Percentiles rank a stretch among this genome's conserved stretches.
These are phyloP conservation scores for Lycaena phlaeas DNA, from an alignment of 2,888 invertebrate species.

Conservation along the genomic window DNA sequence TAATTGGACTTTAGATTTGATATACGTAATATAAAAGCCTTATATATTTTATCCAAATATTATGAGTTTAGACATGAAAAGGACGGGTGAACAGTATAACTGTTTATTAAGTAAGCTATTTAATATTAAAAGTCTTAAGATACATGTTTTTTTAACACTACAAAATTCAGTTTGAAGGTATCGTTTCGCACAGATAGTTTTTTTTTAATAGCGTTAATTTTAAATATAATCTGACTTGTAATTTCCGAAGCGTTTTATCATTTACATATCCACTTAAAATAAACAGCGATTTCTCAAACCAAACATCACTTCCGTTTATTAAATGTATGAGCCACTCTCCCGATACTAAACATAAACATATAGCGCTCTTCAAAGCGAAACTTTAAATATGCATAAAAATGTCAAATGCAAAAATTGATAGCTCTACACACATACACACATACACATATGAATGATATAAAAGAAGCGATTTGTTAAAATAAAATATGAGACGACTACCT, in stretches of 20 bases:
- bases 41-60: no score
- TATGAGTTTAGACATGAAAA: no score
- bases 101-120: no score
- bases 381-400: slow-evolving; percentile 69
- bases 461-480: slow-evolving; percentile 58
- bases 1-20: no score
- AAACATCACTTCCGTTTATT: not conserved
- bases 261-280: slow-evolving; percentile 2
- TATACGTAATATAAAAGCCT: no score
- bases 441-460: slow-evolving; percentile 39
- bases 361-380: slow-evolving; percentile 59
- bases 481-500: no score
- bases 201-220: no score
- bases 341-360: slow-evolving; percentile 47
- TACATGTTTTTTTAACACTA: no score
- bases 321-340: slow-evolving; percentile 22
- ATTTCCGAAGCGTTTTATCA: slow-evolving; percentile 9
- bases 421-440: slow-evolving; percentile 24
- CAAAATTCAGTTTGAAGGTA: no score
- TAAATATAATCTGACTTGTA: slow-evolving; percentile 11
- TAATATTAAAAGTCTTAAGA: no score
- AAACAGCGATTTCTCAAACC: not conserved
- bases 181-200: no score
- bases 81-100: no score
- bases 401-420: slow-evolving; percentile 63